Base-by-base conservation (phyloP, 2,888 invertebrate genomes). In the Cheilosia vernalis region DNA sequence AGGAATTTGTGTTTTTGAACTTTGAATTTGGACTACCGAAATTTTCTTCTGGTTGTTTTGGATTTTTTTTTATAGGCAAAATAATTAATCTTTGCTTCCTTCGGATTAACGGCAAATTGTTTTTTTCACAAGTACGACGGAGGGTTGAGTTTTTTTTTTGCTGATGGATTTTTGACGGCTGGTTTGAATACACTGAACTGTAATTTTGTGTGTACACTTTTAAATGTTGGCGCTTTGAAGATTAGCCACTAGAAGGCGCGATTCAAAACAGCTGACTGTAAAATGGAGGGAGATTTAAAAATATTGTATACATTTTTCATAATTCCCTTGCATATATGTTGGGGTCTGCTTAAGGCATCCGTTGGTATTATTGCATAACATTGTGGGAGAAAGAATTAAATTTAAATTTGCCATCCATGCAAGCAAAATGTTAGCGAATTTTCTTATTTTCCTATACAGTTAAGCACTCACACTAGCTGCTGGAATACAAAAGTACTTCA, bases 51-150 rank as follows among this genome's bases (percentile, higher is more conserved):
- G 2, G 17, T 67, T 44, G 63, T 33, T 49, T 60, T 44, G 37
- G 2, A 21, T n/a, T 7, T 47, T 51, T 53, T 56, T 66, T 55
- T 63, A 15, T n/a, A 24, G 27, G 10, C 49, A 49, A 56, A 49
- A 56, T 30, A 53, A 58, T 37, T 55, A 24, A 15, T 63, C 30
- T 58, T 17, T 67, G 55, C 56, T 66, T 56, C 30, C 53, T 33
- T 9, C 42, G 49, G 72, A 61, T 85, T 85, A 85, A 85, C 85
- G 85, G 85, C 85, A 81, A 85, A 81, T 76, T 76, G 60, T 70
- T 80, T 80, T 73, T 79, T 84, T 60, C 74, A 64, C 72, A 74
- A 79, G 78, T 79, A 64, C 80, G 72, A 74, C 40, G 60, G 56
- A 74, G 42, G 63, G 55, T 64, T 30, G 61, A 40, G 37, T 56